Evolutionary conservation across 2,797 vertebrate species (phyloP).

Genomic region (Cirrhinus mrigala): DNA sequence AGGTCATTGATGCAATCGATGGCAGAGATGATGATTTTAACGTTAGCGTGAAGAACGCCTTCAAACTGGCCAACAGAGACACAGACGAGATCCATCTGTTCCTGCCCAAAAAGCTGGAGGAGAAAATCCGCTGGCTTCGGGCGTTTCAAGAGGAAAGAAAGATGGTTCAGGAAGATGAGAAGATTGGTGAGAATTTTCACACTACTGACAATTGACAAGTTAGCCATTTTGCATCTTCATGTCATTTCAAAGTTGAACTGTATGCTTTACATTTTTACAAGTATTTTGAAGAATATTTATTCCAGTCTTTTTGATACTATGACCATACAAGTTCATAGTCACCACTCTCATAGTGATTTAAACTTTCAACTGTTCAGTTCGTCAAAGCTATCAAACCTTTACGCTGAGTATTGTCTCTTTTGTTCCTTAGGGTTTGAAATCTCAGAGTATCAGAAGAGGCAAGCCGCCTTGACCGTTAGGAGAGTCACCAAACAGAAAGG

Average conservation of each 20-base stretch:
- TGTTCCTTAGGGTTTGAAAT: slow-evolving; percentile 92
- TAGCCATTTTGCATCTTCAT: neutral
- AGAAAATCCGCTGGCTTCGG: slow-evolving; percentile 97
- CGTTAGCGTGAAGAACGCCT: slow-evolving; percentile 97
- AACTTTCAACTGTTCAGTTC: neutral
- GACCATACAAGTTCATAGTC: neutral
- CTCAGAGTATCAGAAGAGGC: slow-evolving; percentile 98
- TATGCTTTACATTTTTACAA: neutral
- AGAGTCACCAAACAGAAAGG: slow-evolving; percentile 99
- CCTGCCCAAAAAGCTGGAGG: slow-evolving; percentile 97
- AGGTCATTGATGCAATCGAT: slow-evolving; percentile 92
- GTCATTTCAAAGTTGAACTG: neutral
- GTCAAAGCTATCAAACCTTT: neutral
- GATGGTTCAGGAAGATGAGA: slow-evolving; percentile 99
- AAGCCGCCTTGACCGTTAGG: slow-evolving; percentile 98
- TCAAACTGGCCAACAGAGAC: slow-evolving; percentile 97
- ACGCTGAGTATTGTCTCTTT: neutral
- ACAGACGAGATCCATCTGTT: slow-evolving; percentile 97
- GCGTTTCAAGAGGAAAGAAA: slow-evolving; percentile 98
- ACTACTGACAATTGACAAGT: neutral
- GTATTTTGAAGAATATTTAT: neutral
- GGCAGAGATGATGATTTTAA: slow-evolving; percentile 98
- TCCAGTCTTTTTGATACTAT: neutral
- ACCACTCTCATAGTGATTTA: neutral
- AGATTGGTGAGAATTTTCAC: slow-evolving; percentile 89